These are phyloP conservation scores for Amblyjoppa fuscipennis DNA, from an alignment of 2,888 invertebrate genomes.

Conservation along the genomic window DNA sequence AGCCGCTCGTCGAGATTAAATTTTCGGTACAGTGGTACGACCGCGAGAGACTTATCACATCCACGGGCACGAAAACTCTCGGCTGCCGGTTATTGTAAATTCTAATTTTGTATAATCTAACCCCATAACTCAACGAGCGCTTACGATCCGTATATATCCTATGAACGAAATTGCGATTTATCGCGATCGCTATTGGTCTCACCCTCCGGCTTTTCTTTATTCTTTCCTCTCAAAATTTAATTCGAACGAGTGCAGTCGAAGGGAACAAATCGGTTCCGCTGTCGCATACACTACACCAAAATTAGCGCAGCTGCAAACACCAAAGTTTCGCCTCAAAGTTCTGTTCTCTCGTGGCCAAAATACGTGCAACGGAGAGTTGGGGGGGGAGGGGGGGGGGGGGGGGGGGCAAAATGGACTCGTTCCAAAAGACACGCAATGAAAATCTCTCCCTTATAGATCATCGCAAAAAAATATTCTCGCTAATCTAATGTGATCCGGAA, in stretches of 20 bases:
- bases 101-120: constrained; percentile 8
- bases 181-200: neutral
- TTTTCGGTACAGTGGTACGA: constrained; percentile 11
- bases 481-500: too few species aligned
- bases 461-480: neutral
- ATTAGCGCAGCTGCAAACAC: neutral
- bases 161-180: neutral
- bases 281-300: neutral
- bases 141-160: neutral
- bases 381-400: too few species aligned
- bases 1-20: constrained; percentile 11
- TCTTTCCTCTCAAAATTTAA: neutral
- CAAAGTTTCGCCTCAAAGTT: too few species aligned
- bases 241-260: too few species aligned
- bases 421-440: neutral
- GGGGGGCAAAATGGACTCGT: too few species aligned
- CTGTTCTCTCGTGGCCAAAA: too few species aligned
- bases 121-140: constrained; percentile 2
- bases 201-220: neutral
- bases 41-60: constrained; percentile 1
- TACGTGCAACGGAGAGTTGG: too few species aligned
- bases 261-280: neutral
- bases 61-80: neutral
- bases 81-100: neutral
- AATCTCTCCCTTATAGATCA: too few species aligned